phyloP scores from a whole-genome alignment of 64 coral and sea anemone genomes.

The Anthopleura sola region DNA sequence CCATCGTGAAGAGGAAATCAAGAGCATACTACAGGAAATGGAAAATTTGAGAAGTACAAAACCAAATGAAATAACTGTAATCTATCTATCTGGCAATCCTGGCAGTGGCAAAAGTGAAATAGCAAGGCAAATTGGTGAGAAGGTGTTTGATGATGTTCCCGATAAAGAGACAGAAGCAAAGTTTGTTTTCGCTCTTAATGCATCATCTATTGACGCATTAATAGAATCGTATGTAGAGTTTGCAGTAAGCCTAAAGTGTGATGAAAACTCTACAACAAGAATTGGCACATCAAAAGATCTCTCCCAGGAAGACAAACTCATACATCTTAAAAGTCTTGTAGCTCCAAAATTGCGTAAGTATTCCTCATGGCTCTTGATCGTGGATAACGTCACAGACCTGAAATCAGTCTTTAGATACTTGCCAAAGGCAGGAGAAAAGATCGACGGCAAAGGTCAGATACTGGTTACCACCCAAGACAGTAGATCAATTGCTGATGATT shows the following conservation, averaged over 20 bases:
- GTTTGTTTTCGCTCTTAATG: constrained; percentile 10
- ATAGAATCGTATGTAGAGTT: neutral
- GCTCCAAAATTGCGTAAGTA: constrained; percentile 17
- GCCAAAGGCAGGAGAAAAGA: constrained; percentile 15
- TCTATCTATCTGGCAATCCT: constrained; percentile 14
- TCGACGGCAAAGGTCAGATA: constrained; percentile 31
- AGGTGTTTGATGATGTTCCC: neutral
- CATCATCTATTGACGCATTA: neutral
- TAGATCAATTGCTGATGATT: neutral
- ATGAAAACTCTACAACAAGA: neutral
- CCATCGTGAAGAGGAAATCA: neutral
- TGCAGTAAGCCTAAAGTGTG: neutral
- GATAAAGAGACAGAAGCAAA: neutral
- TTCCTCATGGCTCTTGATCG: constrained; percentile 32
- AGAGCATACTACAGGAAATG: neutral
- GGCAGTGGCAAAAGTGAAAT: constrained; percentile 9
- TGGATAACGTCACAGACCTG: constrained; percentile 46
- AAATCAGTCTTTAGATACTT: constrained; percentile 16
- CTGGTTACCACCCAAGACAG: constrained; percentile 31
- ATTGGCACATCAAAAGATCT: neutral
- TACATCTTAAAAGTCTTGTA: constrained; percentile 12
- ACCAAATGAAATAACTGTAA: neutral
- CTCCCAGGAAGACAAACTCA: neutral
- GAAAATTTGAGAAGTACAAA: neutral
- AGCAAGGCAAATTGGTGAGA: neutral